Conservation (phyloP, 2,888 invertebrate species). For the Apotomis capreana region DNA sequence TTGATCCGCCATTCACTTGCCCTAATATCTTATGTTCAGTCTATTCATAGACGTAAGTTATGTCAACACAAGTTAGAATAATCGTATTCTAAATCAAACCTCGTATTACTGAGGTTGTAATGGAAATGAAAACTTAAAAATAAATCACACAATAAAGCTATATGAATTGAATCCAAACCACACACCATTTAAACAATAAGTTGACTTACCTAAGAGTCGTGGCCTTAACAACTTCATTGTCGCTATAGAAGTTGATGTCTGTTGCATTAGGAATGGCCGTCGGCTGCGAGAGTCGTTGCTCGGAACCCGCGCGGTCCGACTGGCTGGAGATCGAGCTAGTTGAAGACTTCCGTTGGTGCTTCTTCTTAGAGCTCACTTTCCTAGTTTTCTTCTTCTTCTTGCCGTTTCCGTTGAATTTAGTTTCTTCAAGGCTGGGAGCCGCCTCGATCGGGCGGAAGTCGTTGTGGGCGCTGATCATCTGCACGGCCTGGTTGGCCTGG, state of each 20-base stretch:
- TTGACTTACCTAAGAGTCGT: constrained; percentile 81
- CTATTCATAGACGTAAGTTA: neutral
- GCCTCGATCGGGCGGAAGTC: constrained; percentile 85
- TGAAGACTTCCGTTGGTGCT: constrained; percentile 89
- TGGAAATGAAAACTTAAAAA: constrained; percentile 9
- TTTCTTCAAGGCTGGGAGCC: constrained; percentile 69
- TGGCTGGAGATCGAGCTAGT: constrained; percentile 81
- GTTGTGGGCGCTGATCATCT: constrained; percentile 85
- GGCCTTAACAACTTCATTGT: constrained; percentile 92
- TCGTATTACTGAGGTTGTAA: constrained; percentile 23
- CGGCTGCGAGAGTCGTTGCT: constrained; percentile 68
- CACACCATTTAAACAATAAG: constrained; percentile 24
- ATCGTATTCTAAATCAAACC: constrained; percentile 10
- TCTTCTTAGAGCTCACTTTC: constrained; percentile 91
- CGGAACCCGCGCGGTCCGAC: constrained; percentile 78
- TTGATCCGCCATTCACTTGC: neutral
- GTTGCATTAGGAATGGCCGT: constrained; percentile 65
- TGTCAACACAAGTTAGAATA: neutral
- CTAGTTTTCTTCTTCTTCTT: constrained; percentile 91
- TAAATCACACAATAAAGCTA: neutral
- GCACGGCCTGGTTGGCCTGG: constrained; percentile 81
- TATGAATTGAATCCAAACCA: constrained; percentile 17
- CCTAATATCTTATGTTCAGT: neutral
- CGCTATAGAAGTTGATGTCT: constrained; percentile 92
- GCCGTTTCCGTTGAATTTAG: constrained; percentile 81